Evolutionary conservation across 2,113 vertebrate species (phyloP).

Genomic region (Condylura cristata): DNA sequence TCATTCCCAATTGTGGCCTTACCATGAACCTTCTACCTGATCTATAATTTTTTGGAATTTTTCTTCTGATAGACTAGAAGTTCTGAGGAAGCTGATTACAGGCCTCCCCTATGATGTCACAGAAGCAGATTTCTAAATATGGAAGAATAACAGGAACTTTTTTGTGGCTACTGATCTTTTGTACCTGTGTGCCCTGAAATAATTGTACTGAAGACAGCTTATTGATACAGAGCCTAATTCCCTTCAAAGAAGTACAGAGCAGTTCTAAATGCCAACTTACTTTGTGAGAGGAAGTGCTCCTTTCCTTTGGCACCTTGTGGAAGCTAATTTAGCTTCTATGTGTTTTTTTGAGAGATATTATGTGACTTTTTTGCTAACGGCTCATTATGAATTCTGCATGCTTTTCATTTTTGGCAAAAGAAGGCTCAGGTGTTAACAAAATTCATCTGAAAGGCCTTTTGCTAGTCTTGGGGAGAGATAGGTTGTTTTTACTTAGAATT

Average conservation of each 20-base stretch:
- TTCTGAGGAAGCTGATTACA: not conserved
- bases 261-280: not conserved
- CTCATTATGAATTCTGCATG: constrained; percentile 48
- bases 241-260: not conserved
- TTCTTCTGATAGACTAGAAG: not conserved
- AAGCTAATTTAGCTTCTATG: constrained; percentile 75
- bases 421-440: constrained; percentile 41
- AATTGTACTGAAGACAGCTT: not conserved
- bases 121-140: constrained; percentile 45
- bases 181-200: not conserved
- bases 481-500: constrained; percentile 40
- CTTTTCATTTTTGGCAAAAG: constrained; percentile 13
- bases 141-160: not conserved
- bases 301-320: constrained; percentile 50
- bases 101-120: not conserved
- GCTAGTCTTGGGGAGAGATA: constrained; percentile 19
- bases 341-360: constrained; percentile 45
- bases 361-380: constrained; percentile 43
- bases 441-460: constrained; percentile 31
- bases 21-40: not conserved
- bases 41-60: not conserved
- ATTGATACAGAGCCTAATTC: constrained; percentile 34
- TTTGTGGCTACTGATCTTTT: not conserved
- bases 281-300: constrained; percentile 34
- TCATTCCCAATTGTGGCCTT: not conserved